phyloP scores from a whole-genome alignment of 92 coral and sea anemone species.

The Palythoa heliodiscus region DNA sequence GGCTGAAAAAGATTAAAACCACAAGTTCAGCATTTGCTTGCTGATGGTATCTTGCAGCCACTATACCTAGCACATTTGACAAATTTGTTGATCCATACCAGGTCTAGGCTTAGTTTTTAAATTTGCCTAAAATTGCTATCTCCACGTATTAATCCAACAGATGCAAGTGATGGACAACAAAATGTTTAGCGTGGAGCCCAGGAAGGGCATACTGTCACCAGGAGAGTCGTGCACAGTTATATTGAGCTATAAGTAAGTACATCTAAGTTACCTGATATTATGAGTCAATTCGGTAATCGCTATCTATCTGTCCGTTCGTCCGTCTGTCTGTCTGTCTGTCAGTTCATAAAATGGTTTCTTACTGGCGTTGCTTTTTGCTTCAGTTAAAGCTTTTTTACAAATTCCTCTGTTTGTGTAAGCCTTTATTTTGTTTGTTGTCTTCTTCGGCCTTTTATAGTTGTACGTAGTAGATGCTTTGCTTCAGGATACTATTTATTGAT shows the following conservation, averaged over 20 bases:
- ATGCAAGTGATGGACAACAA: constrained; percentile 97
- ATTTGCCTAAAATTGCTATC: background rate
- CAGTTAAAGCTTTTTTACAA: too few species aligned
- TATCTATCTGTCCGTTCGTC: background rate
- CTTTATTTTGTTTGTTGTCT: background rate
- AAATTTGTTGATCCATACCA: too few species aligned
- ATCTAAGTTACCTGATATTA: background rate
- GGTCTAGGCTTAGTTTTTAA: background rate
- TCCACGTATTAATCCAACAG: constrained; percentile 40
- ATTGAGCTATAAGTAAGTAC: constrained; percentile 78
- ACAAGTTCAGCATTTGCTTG: too few species aligned
- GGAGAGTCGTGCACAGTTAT: constrained; percentile 77
- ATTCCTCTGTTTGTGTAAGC: too few species aligned
- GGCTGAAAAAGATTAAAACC: too few species aligned
- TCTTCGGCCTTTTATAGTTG: background rate
- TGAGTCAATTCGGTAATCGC: background rate
- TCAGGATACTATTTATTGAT: background rate
- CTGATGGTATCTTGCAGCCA: too few species aligned
- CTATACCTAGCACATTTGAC: too few species aligned
- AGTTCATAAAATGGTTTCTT: too few species aligned
- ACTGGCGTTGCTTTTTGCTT: too few species aligned
- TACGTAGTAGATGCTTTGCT: background rate
- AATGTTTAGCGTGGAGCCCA: constrained; percentile 86
- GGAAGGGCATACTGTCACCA: constrained; percentile 81
- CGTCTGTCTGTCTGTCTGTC: too few species aligned